A percentile compares a stretch with the other conserved stretches of the same genome.
Evolutionary conservation across 1,140 invertebrate genomes (phyloP).

Genomic region (Cotesia chilonis): DNA sequence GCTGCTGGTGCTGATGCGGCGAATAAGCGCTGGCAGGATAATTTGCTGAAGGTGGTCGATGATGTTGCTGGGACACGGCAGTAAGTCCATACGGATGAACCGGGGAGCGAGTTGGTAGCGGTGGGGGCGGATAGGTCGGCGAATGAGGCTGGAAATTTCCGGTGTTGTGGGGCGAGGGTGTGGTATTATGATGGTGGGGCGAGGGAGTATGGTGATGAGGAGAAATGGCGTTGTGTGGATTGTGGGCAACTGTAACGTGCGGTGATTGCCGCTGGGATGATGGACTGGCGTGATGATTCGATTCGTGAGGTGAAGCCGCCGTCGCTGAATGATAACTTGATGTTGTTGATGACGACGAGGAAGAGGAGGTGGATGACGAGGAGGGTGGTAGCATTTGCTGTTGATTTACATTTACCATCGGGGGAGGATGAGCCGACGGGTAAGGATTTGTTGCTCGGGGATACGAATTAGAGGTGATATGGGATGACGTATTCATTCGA

Average conservation of each 20-base stretch:
- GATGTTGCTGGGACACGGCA: conserved; percentile 52
- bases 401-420: conserved; percentile 43
- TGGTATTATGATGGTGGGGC: conserved; percentile 31
- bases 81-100: conserved; percentile 49
- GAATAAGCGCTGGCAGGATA: conserved; percentile 51
- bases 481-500: conserved; percentile 46
- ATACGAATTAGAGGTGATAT: conserved; percentile 40
- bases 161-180: conserved; percentile 46
- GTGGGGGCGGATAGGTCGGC: conserved; percentile 58
- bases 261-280: conserved; percentile 56
- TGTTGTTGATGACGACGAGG: conserved; percentile 31
- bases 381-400: conserved; percentile 51
- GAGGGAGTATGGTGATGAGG: too few species aligned
- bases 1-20: conserved; percentile 13
- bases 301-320: conserved; percentile 45
- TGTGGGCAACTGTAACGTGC: conserved; percentile 44
- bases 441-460: conserved; percentile 40
- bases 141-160: conserved; percentile 56
- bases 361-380: conserved; percentile 32
- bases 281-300: conserved; percentile 45
- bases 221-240: conserved; percentile 40
- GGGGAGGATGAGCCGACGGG: conserved; percentile 38
- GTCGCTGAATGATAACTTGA: conserved; percentile 47
- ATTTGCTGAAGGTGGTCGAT: conserved; percentile 37
- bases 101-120: conserved; percentile 39